These are phyloP conservation scores for Pecten maximus DNA, from an alignment of 2,888 invertebrate genomes.

Conservation along the genomic window DNA sequence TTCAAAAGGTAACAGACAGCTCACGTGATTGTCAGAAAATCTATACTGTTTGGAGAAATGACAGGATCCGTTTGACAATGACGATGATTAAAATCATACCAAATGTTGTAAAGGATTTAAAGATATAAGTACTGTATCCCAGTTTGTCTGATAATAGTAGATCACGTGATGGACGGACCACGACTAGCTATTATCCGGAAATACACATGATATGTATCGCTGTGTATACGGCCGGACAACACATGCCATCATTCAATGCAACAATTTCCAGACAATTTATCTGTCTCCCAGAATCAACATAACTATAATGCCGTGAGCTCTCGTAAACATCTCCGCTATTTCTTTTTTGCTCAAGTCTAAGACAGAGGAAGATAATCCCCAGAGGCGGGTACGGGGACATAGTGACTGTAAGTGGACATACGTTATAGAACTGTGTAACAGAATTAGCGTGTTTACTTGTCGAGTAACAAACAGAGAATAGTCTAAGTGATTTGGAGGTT, in stretches of 20 bases:
- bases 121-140: not conserved
- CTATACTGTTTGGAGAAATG: not conserved
- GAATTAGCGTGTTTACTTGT: not conserved
- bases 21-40: no score
- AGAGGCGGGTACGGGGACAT: not conserved
- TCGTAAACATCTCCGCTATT: not conserved
- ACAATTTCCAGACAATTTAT: conserved; percentile 7
- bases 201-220: not conserved
- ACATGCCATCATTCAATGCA: not conserved
- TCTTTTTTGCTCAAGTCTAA: not conserved
- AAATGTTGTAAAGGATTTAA: not conserved
- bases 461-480: not conserved
- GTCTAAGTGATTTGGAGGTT: no score
- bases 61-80: not conserved
- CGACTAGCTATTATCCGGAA: not conserved
- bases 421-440: not conserved
- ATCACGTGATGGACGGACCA: not conserved
- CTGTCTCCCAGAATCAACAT: conserved; percentile 7
- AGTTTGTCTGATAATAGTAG: not conserved
- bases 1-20: no score
- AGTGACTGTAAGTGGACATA: not conserved
- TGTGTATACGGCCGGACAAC: not conserved
- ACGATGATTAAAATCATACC: not conserved
- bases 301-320: not conserved
- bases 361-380: not conserved